Evolutionary conservation across 1,140 invertebrate genomes (phyloP).

Genomic region (Drosophila miranda): DNA sequence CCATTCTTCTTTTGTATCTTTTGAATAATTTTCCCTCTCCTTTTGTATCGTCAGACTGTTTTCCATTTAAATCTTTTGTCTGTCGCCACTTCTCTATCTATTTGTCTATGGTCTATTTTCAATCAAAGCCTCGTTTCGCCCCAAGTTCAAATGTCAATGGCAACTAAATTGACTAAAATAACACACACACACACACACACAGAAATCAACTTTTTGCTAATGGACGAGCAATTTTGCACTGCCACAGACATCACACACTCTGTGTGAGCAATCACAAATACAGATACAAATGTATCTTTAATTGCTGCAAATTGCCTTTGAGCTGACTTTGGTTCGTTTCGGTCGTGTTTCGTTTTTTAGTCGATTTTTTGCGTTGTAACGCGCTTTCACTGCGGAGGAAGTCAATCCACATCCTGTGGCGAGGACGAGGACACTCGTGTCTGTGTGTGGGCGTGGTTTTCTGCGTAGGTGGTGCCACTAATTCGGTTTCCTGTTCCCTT

Average conservation of each 20-base stretch:
- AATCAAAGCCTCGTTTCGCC: slow-evolving; percentile 27
- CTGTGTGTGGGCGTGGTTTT: slow-evolving; percentile 6
- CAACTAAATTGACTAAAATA: slow-evolving; percentile 64
- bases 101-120: slow-evolving; percentile 51
- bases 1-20: slow-evolving; percentile 7
- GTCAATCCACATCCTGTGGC: slow-evolving; percentile 49
- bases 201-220: slow-evolving; percentile 55
- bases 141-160: slow-evolving; percentile 79
- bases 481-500: slow-evolving; percentile 45
- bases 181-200: slow-evolving; percentile 13
- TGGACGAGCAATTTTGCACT: slow-evolving; percentile 62
- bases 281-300: slow-evolving; percentile 58
- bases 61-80: slow-evolving; percentile 53
- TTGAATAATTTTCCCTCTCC: not conserved
- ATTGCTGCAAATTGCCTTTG: slow-evolving; percentile 59
- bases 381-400: slow-evolving; percentile 32
- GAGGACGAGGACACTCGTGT: slow-evolving; percentile 3
- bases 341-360: not conserved
- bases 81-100: slow-evolving; percentile 4
- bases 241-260: not conserved
- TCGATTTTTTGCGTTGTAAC: not conserved
- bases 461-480: slow-evolving; percentile 45
- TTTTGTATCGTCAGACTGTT: slow-evolving; percentile 4
- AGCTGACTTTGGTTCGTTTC: slow-evolving; percentile 41
- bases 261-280: slow-evolving; percentile 23